Evolutionary conservation across 2,888 invertebrate species (phyloP), one percentile per base, ranked within the genome.

Genomic region (Danaus chrysippus): DNA sequence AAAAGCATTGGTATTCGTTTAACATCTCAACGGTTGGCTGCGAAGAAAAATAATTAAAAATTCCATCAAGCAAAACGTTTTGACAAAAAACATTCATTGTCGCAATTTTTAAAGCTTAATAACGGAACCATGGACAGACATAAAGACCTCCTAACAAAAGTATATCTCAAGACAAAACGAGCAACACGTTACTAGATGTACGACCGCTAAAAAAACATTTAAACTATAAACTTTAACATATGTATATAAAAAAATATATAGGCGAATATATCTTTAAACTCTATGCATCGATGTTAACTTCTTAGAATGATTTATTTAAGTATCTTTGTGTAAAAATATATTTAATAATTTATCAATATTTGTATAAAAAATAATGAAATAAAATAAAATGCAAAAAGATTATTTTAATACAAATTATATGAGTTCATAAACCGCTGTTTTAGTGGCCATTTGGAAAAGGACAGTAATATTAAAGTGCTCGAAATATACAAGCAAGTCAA

Each of bases 61-160:
- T 76, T 77, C 81, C 79, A 81, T 82, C 79, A 79, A 73, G 73
- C 79, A 77, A 79, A 75, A 79, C 71, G 76, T 76, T 77, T 76
- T 73, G 71, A 76, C 76, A 79, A 74, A 78, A 34, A 79, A 77
- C 72, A 74, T 73, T 78, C 79, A 84, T 84, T 86, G 85, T 84
- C 81, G 77, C 73, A 75, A 75, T 74, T 78, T 83, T 84, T 76
- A 79, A 76, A 83, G 87, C 86, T 88, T 88, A 87, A 88, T 88
- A 87, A 85, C 76, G 68, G 72, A 76, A 79, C 78, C 77, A 82
- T 81, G 82, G 81, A 81, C 84, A 81, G 86, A 85, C 83, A 81
- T 83, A 83, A 84, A 82, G 86, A 82, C 78, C 78, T 83, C 83
- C 76, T 68, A 71, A 76, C 77, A 80, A 83, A 84, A 82, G 83